Evolutionary conservation across 2,113 vertebrate species (phyloP).

Genomic region (Saguinus midas): DNA sequence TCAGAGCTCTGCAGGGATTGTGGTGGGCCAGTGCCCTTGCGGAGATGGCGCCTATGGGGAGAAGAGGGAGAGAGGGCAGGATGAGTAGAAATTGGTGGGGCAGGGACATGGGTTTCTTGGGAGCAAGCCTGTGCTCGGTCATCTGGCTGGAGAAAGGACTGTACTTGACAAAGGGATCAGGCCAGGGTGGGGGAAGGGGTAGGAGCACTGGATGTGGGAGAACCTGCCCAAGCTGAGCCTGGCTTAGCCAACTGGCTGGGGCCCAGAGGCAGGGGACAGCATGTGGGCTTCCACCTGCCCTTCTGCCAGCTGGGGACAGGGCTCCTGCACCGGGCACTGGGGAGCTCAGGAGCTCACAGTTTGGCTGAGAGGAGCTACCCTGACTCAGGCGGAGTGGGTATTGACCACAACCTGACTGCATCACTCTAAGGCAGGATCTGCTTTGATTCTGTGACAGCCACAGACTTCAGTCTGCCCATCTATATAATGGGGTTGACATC

Average conservation of each 20-base stretch:
- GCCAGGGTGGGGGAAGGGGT: background rate
- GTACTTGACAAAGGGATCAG: background rate
- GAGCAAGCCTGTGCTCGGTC: slow-evolving; percentile 6
- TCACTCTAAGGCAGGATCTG: background rate
- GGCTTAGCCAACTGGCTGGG: slow-evolving; percentile 21
- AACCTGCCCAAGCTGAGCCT: background rate
- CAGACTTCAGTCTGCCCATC: background rate
- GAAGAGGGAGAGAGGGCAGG: background rate
- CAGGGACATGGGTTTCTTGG: background rate
- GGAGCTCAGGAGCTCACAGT: background rate
- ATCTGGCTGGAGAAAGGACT: background rate
- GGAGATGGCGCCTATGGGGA: background rate
- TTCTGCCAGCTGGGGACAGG: background rate
- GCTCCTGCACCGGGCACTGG: background rate
- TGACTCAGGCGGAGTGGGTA: background rate
- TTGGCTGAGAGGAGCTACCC: background rate
- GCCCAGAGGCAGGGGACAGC: slow-evolving; percentile 7
- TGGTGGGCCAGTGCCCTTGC: background rate
- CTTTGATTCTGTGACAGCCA: background rate
- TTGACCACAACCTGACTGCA: background rate
- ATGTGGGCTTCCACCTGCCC: background rate
- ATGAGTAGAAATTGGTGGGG: background rate
- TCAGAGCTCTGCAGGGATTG: background rate
- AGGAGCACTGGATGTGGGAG: background rate
- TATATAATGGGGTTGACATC: background rate